Percentiles rank a stretch among this genome's conserved stretches.
Evolutionary conservation across 2,888 invertebrate species (phyloP).

Genomic region (Eupelmus urozonus): DNA sequence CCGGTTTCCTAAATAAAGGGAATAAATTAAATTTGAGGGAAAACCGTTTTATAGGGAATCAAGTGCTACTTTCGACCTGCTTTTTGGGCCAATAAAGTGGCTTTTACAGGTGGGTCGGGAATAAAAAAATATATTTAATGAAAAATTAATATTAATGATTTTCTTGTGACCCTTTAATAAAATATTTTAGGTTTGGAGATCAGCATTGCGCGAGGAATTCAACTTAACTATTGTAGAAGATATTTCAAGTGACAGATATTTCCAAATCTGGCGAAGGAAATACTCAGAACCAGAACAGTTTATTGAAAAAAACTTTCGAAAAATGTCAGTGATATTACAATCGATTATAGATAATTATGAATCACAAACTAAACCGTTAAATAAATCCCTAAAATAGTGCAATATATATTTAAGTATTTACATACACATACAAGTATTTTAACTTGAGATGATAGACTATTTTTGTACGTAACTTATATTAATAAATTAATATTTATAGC

Average conservation of each 20-base stretch:
- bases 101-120: no score
- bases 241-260: constrained; percentile 77
- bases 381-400: constrained; percentile 10
- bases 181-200: constrained; percentile 77
- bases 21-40: no score
- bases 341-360: constrained; percentile 2
- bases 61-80: no score
- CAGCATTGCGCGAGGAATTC: constrained; percentile 77
- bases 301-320: constrained; percentile 44
- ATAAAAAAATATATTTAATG: no score
- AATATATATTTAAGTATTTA: constrained; percentile 19
- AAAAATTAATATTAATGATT: not conserved
- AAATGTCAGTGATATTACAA: constrained; percentile 2
- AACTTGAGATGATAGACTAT: constrained; percentile 30
- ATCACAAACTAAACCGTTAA: not conserved
- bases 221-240: constrained; percentile 70
- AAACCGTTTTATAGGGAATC: no score
- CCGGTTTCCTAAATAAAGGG: no score
- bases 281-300: constrained; percentile 72
- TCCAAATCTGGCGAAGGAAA: constrained; percentile 77
- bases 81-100: no score
- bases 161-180: not conserved
- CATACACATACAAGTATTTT: constrained; percentile 1
- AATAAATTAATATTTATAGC: constrained; percentile 40
- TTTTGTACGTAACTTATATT: constrained; percentile 35